Percentiles rank a stretch among this genome's conserved stretches.
These are phyloP conservation scores for Eulithis prunata DNA, from an alignment of 2,888 invertebrate species.

Conservation along the genomic window DNA sequence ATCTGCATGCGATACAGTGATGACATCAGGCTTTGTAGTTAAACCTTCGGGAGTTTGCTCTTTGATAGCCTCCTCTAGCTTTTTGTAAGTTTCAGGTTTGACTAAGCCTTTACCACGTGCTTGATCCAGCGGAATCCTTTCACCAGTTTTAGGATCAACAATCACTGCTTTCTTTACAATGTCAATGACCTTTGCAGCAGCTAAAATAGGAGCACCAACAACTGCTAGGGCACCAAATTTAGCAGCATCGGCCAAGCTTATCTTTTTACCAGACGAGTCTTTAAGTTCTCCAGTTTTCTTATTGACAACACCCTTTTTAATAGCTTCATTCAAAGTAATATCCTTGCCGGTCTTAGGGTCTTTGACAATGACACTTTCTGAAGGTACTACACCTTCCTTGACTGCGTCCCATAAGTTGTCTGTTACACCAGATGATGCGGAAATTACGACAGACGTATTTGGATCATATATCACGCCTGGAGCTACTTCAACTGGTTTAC, in stretches of 20 bases:
- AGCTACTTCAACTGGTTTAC: constrained; percentile 83
- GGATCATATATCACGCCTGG: constrained; percentile 91
- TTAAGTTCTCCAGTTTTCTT: constrained; percentile 87
- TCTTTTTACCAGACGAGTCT: constrained; percentile 86
- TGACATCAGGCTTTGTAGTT: constrained; percentile 28
- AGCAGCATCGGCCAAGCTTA: constrained; percentile 89
- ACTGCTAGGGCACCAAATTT: constrained; percentile 90
- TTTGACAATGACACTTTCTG: constrained; percentile 86
- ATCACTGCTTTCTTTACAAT: constrained; percentile 84
- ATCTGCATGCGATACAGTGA: constrained; percentile 28
- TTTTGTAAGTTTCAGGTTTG: constrained; percentile 69
- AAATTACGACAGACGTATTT: constrained; percentile 87
- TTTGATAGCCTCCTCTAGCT: constrained; percentile 47
- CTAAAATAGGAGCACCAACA: constrained; percentile 89
- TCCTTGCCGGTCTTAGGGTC: constrained; percentile 88
- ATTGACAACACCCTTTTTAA: constrained; percentile 90
- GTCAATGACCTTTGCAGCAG: constrained; percentile 87
- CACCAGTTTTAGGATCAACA: constrained; percentile 90
- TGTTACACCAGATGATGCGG: constrained; percentile 86
- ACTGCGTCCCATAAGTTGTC: constrained; percentile 89
- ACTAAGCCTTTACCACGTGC: constrained; percentile 89
- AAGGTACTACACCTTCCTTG: constrained; percentile 88
- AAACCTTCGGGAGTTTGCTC: constrained; percentile 39
- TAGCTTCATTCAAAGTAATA: constrained; percentile 90
- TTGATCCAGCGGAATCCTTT: constrained; percentile 88